A percentile compares a stretch with the other conserved stretches of the same genome.
These are phyloP conservation scores for Neodontobutis hainanensis DNA, from an alignment of 2,113 vertebrate species.

Conservation along the genomic window DNA sequence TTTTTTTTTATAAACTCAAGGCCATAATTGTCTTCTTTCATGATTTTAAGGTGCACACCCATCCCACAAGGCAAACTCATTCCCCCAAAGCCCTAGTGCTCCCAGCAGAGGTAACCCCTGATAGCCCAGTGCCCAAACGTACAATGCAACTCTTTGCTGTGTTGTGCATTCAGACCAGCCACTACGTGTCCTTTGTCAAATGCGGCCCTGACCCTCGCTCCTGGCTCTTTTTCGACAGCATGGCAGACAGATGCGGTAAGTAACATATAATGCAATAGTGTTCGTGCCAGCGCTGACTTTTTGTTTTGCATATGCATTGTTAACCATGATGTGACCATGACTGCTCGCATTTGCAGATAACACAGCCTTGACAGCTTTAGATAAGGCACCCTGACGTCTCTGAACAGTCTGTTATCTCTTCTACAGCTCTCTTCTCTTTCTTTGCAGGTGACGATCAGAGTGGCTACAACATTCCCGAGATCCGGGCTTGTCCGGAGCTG, in stretches of 20 bases:
- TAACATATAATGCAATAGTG: background rate
- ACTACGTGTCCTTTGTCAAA: constrained; percentile 84
- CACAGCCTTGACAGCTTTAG: constrained; percentile 16
- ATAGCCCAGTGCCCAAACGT: constrained; percentile 42
- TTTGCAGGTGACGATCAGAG: constrained; percentile 73
- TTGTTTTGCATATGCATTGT: constrained; percentile 6
- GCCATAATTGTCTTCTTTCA: background rate
- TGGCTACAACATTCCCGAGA: constrained; percentile 78
- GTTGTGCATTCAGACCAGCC: constrained; percentile 84
- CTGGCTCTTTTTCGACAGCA: constrained; percentile 86
- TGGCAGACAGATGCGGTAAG: constrained; percentile 82
- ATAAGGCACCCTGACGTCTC: constrained; percentile 53
- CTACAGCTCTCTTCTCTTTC: constrained; percentile 20
- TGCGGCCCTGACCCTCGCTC: constrained; percentile 70
- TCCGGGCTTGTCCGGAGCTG: constrained; percentile 78
- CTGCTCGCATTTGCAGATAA: constrained; percentile 33
- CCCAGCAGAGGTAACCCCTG: constrained; percentile 16
- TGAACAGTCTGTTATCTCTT: constrained; percentile 39
- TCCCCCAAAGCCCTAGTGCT: constrained; percentile 47
- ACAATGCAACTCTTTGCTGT: constrained; percentile 81
- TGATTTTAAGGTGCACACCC: constrained; percentile 71
- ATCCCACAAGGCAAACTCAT: constrained; percentile 67
- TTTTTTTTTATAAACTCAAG: too few relatives aligned
- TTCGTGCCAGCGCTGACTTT: constrained; percentile 15
- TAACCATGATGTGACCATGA: background rate